Evolutionary conservation across 1,140 invertebrate genomes (phyloP), one percentile per base, ranked within the genome.

Genomic region (Spodoptera litura): DNA sequence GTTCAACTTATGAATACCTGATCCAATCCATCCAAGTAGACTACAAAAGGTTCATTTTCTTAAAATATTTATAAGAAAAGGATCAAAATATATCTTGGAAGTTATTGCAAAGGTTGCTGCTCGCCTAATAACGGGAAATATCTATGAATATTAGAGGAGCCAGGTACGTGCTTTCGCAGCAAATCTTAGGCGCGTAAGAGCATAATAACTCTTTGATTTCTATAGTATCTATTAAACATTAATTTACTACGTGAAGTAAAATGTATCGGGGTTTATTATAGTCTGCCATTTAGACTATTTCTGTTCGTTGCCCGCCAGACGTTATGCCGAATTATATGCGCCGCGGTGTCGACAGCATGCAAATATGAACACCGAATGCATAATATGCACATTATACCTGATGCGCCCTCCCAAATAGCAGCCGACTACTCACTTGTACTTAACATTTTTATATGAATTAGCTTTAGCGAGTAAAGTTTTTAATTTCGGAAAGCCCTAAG

Each of bases 231-330:
- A 15, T 66, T 66, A 66, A 66, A 66, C 38, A 25, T 25, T 74
- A 74, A 74, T 74, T 74, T 74, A 74, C 71, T 52, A 70, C 66
- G 49, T 25, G 9, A 35, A 56, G 20, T 44, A 35, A 58, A 73
- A 53, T 72, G 64, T 35, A 72, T 62, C 49, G 31, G 38, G 20
- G 70, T 68, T 82, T 82, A 78, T 82, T 75, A 82, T 80, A 68
- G 70, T 62, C 49, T 80, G 81, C 68, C 78, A 82, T 80, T 79
- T 82, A 78, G 51, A 79, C 81, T 74, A 79, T 79, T 74, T 35
- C 73, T 73, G 78, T 80, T 56, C 72, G 55, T 52, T 70, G 38
- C 66, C 27, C 61, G 52, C 56, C 59, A 78, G 68, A 73, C 58
- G 66, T 78, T 53, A 66, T 66, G 59, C 59, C 72, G 52, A 81